Evolutionary conservation across 92 coral and sea anemone species (phyloP).

Genomic region (Metridium senile): DNA sequence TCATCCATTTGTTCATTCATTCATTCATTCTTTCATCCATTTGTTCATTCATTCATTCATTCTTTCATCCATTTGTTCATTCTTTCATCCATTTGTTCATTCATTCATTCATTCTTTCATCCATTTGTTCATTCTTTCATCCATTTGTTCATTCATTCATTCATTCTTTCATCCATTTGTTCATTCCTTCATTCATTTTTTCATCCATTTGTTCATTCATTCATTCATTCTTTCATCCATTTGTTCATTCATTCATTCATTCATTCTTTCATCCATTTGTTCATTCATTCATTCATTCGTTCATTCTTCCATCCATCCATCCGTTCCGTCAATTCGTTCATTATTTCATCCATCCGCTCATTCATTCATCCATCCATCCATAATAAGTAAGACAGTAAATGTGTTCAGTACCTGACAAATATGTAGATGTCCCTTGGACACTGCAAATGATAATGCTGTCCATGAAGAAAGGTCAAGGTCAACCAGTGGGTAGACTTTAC

Average conservation of each 20-base stretch:
- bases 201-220: not conserved
- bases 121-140: not conserved
- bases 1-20: not conserved
- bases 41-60: not conserved
- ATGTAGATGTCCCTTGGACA: slow-evolving; percentile 52
- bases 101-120: not conserved
- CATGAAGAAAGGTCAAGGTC: slow-evolving; percentile 57
- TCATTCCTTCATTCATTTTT: not conserved
- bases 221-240: not conserved
- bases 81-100: not conserved
- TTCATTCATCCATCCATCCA: not conserved
- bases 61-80: not conserved
- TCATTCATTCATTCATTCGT: not conserved
- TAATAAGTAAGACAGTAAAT: no score
- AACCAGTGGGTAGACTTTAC: slow-evolving; percentile 49
- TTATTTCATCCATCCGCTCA: not conserved
- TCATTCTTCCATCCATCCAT: not conserved
- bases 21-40: not conserved
- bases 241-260: not conserved
- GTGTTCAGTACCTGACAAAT: slow-evolving; percentile 92
- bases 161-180: not conserved
- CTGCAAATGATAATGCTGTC: slow-evolving; percentile 82
- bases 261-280: not conserved
- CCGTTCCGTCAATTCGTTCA: not conserved
- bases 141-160: not conserved